Percentiles rank a stretch among this genome's conserved stretches.
Conservation (phyloP, 23 tunicate species). For the Styela clava region DNA sequence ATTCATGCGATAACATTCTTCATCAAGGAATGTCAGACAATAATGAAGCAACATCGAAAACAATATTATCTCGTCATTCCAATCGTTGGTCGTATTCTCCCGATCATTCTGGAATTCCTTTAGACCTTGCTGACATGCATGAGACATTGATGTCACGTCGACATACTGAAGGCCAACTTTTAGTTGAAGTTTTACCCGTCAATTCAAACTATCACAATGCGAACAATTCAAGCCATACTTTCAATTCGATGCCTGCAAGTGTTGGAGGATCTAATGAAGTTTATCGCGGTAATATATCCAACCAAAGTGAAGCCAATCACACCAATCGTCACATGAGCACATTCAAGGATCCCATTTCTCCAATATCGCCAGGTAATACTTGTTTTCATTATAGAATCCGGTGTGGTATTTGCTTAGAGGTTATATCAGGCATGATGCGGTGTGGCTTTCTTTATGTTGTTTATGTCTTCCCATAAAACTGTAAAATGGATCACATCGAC, state of each 20-base stretch:
- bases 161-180: conserved; percentile 4
- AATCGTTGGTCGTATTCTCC: conserved; percentile 85
- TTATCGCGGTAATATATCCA: neutral
- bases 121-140: conserved; percentile 38
- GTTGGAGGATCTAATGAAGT: neutral
- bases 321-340: neutral
- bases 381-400: neutral
- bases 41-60: neutral
- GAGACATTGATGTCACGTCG: conserved; percentile 51
- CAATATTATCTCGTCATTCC: conserved; percentile 7
- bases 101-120: conserved; percentile 33
- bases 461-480: too few relatives aligned
- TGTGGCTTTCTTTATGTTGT: too few relatives aligned
- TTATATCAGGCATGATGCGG: too few relatives aligned
- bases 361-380: neutral
- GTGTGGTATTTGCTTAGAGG: too few relatives aligned
- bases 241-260: neutral
- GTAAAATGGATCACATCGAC: too few relatives aligned
- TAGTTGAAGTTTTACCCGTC: neutral
- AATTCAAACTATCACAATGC: neutral
- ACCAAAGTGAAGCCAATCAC: neutral
- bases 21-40: neutral
- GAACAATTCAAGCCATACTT: neutral
- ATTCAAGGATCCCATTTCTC: neutral
- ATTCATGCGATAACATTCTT: conserved; percentile 48